Evolutionary conservation across 2,113 vertebrate genomes (phyloP), one percentile per base, ranked within the genome.

Genomic region (Regulus satrapa): DNA sequence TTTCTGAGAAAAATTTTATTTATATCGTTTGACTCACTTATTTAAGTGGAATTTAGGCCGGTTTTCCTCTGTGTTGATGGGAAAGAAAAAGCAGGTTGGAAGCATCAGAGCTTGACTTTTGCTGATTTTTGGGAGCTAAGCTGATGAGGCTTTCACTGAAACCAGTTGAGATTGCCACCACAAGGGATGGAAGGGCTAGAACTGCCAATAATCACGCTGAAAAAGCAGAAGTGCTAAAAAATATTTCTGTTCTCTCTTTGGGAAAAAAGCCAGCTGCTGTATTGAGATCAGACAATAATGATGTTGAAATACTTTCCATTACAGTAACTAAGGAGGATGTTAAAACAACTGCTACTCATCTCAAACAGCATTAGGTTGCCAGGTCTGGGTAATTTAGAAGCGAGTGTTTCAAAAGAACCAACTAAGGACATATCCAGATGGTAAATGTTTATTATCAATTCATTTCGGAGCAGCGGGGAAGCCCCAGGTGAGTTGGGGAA

Each of bases 281-380:
- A 26, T 71, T 83, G 88, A 94, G 89, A 95, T 94, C 89, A 74
- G 89, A 96, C 94, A 89, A 91, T 94, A 46, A 73, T 43, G 96
- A 92, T 96, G 95, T 94, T 48, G 93, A 97, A 97, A 97, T 89
- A 95, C 81, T 95, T 97, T 96, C 95, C 93, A 96, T 95, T 97
- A 84, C 95, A 89, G 94, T 97, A 96, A 97, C 95, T 48, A 95
- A 94, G 94, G 94, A 96, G 95, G 94, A 95, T 93, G 93, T 96
- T 97, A 76, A 96, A 96, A 95, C 92, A 96, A 95, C 95, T 83
- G 92, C 95, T 94, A 6, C 87, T 96, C 95, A 76, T 80, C 92
- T 96, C 95, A 55, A 93, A 89, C 85, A 80, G 84, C 25, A 80
- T 48, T 3, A 59, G 93, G 75, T 71, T 95, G 93, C 93, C 67